Base-by-base conservation (phyloP, 2,113 vertebrate species). In the Melospiza georgiana region DNA sequence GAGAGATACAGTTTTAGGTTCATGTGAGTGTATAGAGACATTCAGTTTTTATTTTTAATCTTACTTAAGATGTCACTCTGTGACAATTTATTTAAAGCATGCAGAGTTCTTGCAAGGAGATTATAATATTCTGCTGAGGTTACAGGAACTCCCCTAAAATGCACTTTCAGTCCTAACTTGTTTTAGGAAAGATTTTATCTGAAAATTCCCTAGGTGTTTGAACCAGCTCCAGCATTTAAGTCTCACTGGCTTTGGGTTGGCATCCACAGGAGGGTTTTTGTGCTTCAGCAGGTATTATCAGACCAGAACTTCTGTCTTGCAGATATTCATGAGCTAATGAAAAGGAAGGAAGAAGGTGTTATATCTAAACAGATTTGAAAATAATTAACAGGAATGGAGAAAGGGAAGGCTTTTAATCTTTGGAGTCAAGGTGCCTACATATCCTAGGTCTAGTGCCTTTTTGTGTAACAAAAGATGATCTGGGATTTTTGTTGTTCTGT, bases 241-340 rank as follows among this genome's bases (percentile, higher is more conserved):
- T 92, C 73, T 95, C 79, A 57, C 51, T 91, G 94, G 79, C 65
- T 84, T 43, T 74, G 72, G 39, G 46, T 44, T 95, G 96, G 94
- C 92, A 95, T 68, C 66, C 49, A 87, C 39, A 57, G 62, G 76
- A 94, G 83, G 21, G 51, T 62, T 78, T 86, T 84, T 94, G 76
- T 97, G 54, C 72, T 93, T 95, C 79, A 94, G 90, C 91, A 95
- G 95, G 95, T 96, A 95, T 94, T 95, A 95, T 95, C 92, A 95
- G 94, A 93, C 80, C 74, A 94, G 71, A 95, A 97, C 93, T 95
- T 96, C 87, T 94, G 85, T 92, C 84, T 90, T 95, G 55, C 54
- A 93, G 84, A 94, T 69, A 68, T 90, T 91, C 77, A 74, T 90
- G 84, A 94, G 66, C 86, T 93, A 93, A 87, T 72, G 85, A 92